A percentile compares a stretch with the other conserved stretches of the same genome.
Conservation (phyloP, 2,888 invertebrate genomes). For the Eudasyphora cyanicolor region DNA sequence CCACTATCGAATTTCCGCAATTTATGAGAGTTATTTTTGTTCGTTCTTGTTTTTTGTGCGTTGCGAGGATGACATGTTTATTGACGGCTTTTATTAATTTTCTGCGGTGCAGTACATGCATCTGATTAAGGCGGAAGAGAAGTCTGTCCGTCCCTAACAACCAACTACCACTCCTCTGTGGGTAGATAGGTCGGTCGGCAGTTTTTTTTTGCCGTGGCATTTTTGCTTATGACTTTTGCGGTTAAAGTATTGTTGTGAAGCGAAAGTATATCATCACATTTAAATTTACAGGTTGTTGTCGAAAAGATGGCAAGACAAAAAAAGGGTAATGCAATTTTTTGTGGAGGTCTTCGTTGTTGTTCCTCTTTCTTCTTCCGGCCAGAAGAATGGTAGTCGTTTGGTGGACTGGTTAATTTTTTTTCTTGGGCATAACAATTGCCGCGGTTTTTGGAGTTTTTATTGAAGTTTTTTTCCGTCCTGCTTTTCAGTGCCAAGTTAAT, state of each 20-base stretch:
- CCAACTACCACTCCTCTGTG: not conserved
- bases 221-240: constrained; percentile 9
- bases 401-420: not conserved
- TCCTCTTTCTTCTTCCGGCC: constrained; percentile 11
- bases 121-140: constrained; percentile 19
- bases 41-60: not conserved
- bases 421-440: not conserved
- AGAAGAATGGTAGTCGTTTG: not conserved
- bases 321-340: constrained; percentile 13
- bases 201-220: not conserved
- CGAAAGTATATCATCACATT: constrained; percentile 16
- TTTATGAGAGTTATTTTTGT: not conserved
- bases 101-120: not conserved
- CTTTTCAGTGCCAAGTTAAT: too few relatives aligned
- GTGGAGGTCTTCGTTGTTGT: not conserved
- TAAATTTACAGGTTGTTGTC: not conserved
- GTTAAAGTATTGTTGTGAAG: too few relatives aligned
- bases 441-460: not conserved
- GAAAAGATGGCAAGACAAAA: not conserved
- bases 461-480: not conserved
- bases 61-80: not conserved
- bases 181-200: not conserved
- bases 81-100: not conserved
- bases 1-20: constrained; percentile 8
- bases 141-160: not conserved